A percentile compares a stretch with the other conserved stretches of the same genome.
Conservation (phyloP, 2,113 vertebrate species). For the Neotoma lepida region DNA sequence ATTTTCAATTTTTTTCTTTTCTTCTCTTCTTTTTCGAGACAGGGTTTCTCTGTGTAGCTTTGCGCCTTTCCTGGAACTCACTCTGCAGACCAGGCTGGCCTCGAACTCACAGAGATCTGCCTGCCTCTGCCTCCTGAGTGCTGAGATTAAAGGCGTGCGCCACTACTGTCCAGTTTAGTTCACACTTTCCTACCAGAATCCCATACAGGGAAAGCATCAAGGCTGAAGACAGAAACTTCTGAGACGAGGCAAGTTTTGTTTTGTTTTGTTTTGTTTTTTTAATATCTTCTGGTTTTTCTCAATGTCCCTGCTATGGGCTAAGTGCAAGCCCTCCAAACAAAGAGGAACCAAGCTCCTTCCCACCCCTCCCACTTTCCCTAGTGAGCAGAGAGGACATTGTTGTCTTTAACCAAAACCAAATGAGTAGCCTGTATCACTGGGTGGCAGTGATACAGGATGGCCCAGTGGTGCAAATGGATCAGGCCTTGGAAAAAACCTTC, state of each 20-base stretch:
- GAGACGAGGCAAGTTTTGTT: neutral
- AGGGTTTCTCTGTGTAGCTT: neutral
- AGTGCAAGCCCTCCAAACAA: constrained; percentile 40
- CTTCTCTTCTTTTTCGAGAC: neutral
- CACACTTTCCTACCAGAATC: constrained; percentile 15
- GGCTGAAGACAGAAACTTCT: constrained; percentile 33
- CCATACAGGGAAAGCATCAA: constrained; percentile 4
- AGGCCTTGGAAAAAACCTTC: constrained; percentile 21
- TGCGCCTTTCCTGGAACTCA: neutral
- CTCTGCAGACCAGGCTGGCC: neutral
- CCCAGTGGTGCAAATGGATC: neutral
- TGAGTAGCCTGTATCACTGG: constrained; percentile 2
- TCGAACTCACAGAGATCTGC: neutral
- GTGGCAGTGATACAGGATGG: neutral
- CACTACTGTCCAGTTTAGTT: neutral
- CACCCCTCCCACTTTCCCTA: neutral
- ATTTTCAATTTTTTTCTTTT: neutral
- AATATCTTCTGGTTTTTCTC: neutral
- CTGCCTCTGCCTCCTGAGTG: neutral
- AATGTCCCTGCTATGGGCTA: constrained; percentile 20
- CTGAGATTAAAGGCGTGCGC: neutral
- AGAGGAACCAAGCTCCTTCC: constrained; percentile 11
- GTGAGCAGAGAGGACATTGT: constrained; percentile 32
- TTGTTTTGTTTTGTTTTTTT: constrained; percentile 5
- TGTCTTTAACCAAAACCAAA: constrained; percentile 59